phyloP scores from a whole-genome alignment of 2,888 invertebrate species.

The Microdon myrmicae region DNA sequence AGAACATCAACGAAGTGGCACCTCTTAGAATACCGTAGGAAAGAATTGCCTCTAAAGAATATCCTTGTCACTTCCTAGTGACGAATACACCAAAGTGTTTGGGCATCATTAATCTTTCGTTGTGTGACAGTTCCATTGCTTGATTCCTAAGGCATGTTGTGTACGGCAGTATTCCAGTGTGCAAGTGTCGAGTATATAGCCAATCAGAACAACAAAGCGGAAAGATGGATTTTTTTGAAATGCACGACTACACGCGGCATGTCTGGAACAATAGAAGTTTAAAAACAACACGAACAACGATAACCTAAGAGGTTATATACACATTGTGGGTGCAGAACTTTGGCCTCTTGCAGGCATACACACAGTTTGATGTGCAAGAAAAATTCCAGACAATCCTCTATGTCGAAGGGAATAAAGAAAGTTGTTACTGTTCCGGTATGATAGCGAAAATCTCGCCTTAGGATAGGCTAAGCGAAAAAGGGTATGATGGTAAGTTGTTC shows the following conservation, averaged over 20 bases:
- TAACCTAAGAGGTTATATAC: constrained; percentile 27
- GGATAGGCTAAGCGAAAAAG: too few species aligned
- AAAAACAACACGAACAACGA: constrained; percentile 32
- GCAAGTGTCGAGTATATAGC: constrained; percentile 19
- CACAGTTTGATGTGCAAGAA: constrained; percentile 9
- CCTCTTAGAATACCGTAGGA: constrained; percentile 28
- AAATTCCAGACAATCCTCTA: too few species aligned
- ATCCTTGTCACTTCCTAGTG: constrained; percentile 26
- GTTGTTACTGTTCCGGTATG: too few species aligned
- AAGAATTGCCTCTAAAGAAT: constrained; percentile 34
- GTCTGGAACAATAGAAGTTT: constrained; percentile 35
- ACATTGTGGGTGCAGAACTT: constrained; percentile 18
- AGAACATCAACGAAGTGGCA: constrained; percentile 36
- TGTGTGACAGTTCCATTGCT: constrained; percentile 16
- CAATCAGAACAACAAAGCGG: not conserved
- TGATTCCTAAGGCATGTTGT: constrained; percentile 6
- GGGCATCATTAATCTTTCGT: constrained; percentile 47
- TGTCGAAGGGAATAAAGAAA: too few species aligned
- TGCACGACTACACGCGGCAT: constrained; percentile 20
- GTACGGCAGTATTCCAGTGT: constrained; percentile 22
- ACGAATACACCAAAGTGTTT: constrained; percentile 42
- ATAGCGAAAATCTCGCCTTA: too few species aligned
- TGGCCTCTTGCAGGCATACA: not conserved
- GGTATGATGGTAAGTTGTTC: constrained; percentile 11
- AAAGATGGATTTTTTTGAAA: too few species aligned